Base-by-base conservation (phyloP, 53 echinoderm and acorn worm genomes). In the Paelopatides confundens region DNA sequence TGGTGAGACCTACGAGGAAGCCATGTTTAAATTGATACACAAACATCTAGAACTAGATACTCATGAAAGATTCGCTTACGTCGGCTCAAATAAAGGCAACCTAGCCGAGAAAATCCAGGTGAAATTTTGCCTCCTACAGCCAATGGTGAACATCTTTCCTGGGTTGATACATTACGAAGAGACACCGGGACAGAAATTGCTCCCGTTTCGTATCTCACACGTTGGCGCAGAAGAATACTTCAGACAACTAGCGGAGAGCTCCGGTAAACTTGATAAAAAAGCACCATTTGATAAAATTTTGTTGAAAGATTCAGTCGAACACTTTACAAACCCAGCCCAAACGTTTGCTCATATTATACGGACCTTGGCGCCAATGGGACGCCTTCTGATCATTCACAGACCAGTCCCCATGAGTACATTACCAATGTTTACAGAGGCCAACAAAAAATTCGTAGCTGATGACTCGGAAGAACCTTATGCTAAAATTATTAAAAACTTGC, bases 201-300 rank as follows among this genome's bases (percentile, higher is more conserved):
- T 99, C 34, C 99, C 95, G 28, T 99, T 99, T 69, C 92, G 95
- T 34, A 91, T 99, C 49, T 82, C 90, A n/a, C 99, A 95, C 18
- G 93, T 95, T 0, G 95, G 99, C 5, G 99, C 99, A 0, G 99
- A 99, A 76, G 95, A 99, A 86, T 99, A 99, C 64, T 99, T 99
- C 85, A 87, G 93, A 6, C 92, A 99, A 84, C 87, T 95, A 10
- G 43, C 94, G 2, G 93, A 93, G 27, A 69, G 83, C 15, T 63
- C 90, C 9, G 86, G 63, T 5, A 76, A 82, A 38, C n/a, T n/a
- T n/a, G 95, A 92, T 26, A 91, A 92, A 36, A 90, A 91, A 54
- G 82, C 95, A 5, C 99, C 99, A 0, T 99, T 99, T 47, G 99
- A 99, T 48, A 99, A 99, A 71, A 94, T 99, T 66, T 74, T 99